Evolutionary conservation across 2,888 invertebrate species (phyloP), one percentile per base, ranked within the genome.

Genomic region (Ceraclea dissimilis): DNA sequence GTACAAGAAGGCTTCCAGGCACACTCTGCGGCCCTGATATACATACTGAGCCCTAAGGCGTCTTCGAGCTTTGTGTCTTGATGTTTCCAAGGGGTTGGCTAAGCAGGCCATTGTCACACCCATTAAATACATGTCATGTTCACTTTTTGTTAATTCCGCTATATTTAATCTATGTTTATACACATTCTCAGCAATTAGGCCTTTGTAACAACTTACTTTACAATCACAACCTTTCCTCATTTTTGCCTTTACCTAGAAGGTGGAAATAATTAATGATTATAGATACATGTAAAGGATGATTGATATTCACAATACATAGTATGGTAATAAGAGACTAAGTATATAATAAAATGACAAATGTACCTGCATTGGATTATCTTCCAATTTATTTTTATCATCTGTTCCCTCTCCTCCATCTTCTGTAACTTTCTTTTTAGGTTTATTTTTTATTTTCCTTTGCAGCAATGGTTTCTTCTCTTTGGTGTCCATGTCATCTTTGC

Each of bases 41-140:
- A 88, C 86, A 66, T 88, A 88, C 62, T 86, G 86, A 0, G 88
- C 85, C 53, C 88, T 73, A 53, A 88, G 73, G 68, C 88, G 78
- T 71, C 85, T 79, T 49, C 88, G 73, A 62, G 87, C 86, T 66
- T 86, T 88, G 63, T 86, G 85, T 19, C 86, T 73, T 1, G 84
- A 83, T 1, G 85, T 85, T 59, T 84, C 84, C 55, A 85, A 84
- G 17, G 85, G 85, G 69, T 88, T 87, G 1, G 86, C 84, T 62
- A 88, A 73, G 64, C 87, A 87, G 0, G 88, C 88, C 88, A 87
- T 88, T 2, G 87, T 88, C 26, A 89, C 85, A n/a, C 88, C 88
- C 88, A 88, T 88, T 65, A 88, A 72, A 67, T 89, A 89, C 88
- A 89, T 88, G 69, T 88, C 88, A 69, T 88, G 88, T 69, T 89